Percentiles rank a stretch among this genome's conserved stretches.
Evolutionary conservation across 2,888 invertebrate species (phyloP).

Genomic region (Dryobotodes eremita): DNA sequence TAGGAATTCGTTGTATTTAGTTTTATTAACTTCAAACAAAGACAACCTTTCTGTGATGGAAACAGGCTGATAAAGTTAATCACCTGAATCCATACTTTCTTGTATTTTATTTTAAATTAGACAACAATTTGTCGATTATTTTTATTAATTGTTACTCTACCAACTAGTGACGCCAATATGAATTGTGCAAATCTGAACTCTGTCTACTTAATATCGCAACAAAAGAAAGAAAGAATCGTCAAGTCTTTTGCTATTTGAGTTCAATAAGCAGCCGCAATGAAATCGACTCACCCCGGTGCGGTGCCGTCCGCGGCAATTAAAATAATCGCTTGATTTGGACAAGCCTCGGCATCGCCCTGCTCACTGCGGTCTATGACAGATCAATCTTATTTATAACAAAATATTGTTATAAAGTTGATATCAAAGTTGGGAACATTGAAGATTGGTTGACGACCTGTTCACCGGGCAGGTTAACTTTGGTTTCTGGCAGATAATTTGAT

Average conservation of each 20-base stretch:
- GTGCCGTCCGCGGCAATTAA: constrained; percentile 34
- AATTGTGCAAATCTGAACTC: neutral
- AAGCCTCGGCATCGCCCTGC: constrained; percentile 19
- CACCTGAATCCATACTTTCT: neutral
- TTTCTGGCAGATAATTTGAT: neutral
- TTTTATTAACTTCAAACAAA: neutral
- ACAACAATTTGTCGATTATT: neutral
- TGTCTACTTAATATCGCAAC: neutral
- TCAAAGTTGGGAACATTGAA: neutral
- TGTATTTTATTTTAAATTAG: neutral
- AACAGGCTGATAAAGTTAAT: neutral
- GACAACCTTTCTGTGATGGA: neutral
- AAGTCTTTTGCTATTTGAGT: neutral
- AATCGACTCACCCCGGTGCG: constrained; percentile 16
- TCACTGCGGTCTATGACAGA: neutral
- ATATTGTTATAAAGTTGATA: neutral
- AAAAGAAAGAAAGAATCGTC: neutral
- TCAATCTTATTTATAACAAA: neutral
- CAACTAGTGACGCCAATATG: neutral
- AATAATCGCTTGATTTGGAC: constrained; percentile 37
- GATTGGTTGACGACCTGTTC: neutral
- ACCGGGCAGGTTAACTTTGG: neutral
- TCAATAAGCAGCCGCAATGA: neutral
- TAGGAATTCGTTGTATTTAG: too few species aligned
- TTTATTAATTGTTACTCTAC: neutral